Base-by-base conservation (phyloP, 2,113 vertebrate species). In the Butorides virescens region DNA sequence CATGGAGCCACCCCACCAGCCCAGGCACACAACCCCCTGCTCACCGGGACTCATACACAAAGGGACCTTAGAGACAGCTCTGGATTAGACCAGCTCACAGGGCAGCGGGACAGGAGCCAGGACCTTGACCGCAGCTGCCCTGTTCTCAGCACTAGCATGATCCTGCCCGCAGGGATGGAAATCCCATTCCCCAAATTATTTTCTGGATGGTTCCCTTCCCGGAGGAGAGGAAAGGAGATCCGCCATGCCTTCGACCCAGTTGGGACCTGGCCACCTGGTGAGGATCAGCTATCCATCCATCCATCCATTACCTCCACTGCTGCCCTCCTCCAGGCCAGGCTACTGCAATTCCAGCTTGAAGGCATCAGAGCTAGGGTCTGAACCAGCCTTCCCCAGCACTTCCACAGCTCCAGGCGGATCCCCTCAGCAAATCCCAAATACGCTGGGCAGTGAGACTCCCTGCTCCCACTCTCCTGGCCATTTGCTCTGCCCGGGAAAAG, bases 381-480 rank as follows among this genome's bases (percentile, higher is more conserved):
- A 22, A 30, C 39, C 59, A 44, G 62, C 52, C 10, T 32, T 16
- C 36, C 17, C 36, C 84, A 37, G 77, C 66, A 13, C 2, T 46
- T 21, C 3, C 7, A 1, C 0, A 1, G 66, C 62, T 59, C 25
- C n/a, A 37, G 58, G 47, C 1, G 2, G 32, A 29, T 23, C 15
- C 37, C 42, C 5, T 3, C 1, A 0, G n/a, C 0, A 7, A 46
- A 39, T 36, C 9, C 74, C 1, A 0, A 19, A 4, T 15, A 19
- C 2, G 0, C 34, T 0, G 4, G 61, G 76, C 44, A 47, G 13
- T 0, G 1, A 36, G 56, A 26, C 2, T 34, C 66, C 63, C 53
- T 1, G 16, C 17, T 75, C 30, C 62, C 39, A 10, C 34, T 59
- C 27, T 2, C 10, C 13, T 27, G 3, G 30, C 8, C 50, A 0